Evolutionary conservation across 2,113 vertebrate genomes (phyloP).

Genomic region (Xiphophorus hellerii): DNA sequence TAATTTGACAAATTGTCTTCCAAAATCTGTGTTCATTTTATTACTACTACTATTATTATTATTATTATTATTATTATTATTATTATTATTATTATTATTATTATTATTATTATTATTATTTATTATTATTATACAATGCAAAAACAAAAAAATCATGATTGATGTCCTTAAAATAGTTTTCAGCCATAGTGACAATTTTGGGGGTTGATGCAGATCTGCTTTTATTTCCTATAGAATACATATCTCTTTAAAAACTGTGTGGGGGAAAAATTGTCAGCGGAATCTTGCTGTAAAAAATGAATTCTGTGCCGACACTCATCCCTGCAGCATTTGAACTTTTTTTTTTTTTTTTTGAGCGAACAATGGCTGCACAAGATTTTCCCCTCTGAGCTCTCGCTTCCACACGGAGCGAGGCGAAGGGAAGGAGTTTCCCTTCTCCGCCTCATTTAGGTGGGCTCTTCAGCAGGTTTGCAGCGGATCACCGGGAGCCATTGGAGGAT

Average conservation of each 20-base stretch:
- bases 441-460: slow-evolving; percentile 60
- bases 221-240: not conserved
- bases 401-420: slow-evolving; percentile 30
- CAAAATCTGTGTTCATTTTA: not conserved
- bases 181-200: not conserved
- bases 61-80: too few species aligned
- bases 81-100: not conserved
- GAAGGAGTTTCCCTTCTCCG: slow-evolving; percentile 41
- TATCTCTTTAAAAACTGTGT: not conserved
- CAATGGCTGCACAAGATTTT: not conserved
- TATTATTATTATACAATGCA: not conserved
- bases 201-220: not conserved
- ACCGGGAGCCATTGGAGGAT: slow-evolving; percentile 48
- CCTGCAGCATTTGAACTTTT: not conserved
- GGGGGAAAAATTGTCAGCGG: too few species aligned
- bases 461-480: slow-evolving; percentile 53
- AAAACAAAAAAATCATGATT: not conserved
- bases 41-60: too few species aligned
- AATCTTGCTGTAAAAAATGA: not conserved
- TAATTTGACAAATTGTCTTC: not conserved
- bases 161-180: not conserved
- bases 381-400: slow-evolving; percentile 4
- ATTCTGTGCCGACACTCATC: not conserved
- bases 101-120: too few species aligned
- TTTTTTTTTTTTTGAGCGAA: not conserved